Base-by-base conservation (phyloP, 2,113 vertebrate genomes). In the Oreochromis spilurus region DNA sequence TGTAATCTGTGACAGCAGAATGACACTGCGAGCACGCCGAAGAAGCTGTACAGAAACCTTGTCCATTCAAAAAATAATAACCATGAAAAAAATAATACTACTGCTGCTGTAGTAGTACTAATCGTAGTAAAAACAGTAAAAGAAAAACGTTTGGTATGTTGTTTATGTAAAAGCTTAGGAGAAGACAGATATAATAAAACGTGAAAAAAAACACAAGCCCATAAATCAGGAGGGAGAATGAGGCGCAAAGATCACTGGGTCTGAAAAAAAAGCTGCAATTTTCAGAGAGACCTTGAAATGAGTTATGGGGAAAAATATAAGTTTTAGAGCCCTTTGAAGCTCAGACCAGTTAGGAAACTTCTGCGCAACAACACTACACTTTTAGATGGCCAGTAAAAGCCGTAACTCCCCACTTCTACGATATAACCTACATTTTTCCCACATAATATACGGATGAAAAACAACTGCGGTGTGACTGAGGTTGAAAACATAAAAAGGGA, bases 401-500 rank as follows among this genome's bases (percentile, higher is more conserved):
- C 38, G 4, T 57, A 80, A 38, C 48, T 58, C 54, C 67, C 48
- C 29, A 57, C 36, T 79, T 6, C 5, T 11, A 70, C 62, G 58
- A 60, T 31, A 52, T 52, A 77, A 34, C 45, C 26, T 52, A 77
- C 21, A 82, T 70, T 84, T 87, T 79, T 19, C 48, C 31, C 57
- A 75, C 12, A 55, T 34, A 77, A 81, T n/a, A 52, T 6, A 38
- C 17, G 21, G 55, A 31, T 19, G 26, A 26, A 54, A 89, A 91
- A 70, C 52, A 87, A 62, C 21, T 80, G 75, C 12, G 16, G 52
- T 26, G 31, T 70, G n/a, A 87, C 14, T 70, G 48, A 88, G 80
- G 83, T 92, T 84, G 83, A 83, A 88, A 38, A 65, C 82, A 91
- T 88, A 65, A 86, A 86, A 91, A 38, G 38, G 34, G 82, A 89